A percentile compares a stretch with the other conserved stretches of the same genome.
These are phyloP conservation scores for Drosophila setosimentum DNA, from an alignment of 2,888 invertebrate species.

Conservation along the genomic window DNA sequence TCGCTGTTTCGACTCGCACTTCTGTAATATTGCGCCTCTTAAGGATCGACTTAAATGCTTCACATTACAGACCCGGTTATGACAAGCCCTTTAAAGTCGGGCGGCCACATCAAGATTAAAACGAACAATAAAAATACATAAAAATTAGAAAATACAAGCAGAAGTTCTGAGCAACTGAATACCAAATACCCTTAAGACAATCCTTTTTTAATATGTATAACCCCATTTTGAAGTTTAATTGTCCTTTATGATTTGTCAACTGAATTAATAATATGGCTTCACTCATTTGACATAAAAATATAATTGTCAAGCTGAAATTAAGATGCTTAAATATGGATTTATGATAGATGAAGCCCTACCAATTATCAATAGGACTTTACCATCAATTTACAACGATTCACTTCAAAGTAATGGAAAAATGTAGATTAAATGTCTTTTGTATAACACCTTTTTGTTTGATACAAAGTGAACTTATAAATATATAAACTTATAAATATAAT, in stretches of 20 bases:
- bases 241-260: background rate
- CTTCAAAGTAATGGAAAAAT: background rate
- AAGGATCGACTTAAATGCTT: slow-evolving; percentile 45
- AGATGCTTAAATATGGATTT: background rate
- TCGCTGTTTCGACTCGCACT: slow-evolving; percentile 8
- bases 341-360: background rate
- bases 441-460: background rate
- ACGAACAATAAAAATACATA: background rate
- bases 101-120: slow-evolving; percentile 26
- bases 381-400: background rate
- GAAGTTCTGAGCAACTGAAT: background rate
- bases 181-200: slow-evolving; percentile 11
- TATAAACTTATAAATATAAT: background rate
- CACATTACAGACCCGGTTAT: slow-evolving; percentile 35
- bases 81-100: slow-evolving; percentile 28
- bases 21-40: slow-evolving; percentile 23
- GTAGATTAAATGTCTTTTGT: background rate
- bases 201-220: background rate
- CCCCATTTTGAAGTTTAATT: too few relatives aligned
- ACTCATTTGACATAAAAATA: background rate
- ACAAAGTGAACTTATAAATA: background rate
- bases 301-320: background rate
- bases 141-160: background rate
- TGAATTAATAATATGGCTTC: background rate
- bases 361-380: background rate